Evolutionary conservation across 2,113 vertebrate species (phyloP).

Genomic region (Austrofundulus limnaeus): DNA sequence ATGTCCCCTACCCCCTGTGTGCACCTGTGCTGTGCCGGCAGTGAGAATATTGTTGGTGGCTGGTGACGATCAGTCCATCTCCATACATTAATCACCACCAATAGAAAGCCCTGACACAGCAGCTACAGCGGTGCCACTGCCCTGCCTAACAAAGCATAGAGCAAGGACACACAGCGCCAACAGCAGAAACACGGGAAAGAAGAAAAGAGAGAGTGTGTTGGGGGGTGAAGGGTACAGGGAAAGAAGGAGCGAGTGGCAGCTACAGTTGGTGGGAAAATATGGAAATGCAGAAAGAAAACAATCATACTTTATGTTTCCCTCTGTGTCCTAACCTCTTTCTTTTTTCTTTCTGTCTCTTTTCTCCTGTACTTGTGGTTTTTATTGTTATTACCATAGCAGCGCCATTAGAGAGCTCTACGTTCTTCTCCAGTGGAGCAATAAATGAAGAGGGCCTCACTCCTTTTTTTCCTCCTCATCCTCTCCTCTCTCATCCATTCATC

Average conservation of each 20-base stretch:
- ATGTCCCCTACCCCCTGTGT: constrained; percentile 51
- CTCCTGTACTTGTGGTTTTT: constrained; percentile 70
- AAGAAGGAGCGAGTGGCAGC: constrained; percentile 78
- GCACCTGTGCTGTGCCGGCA: constrained; percentile 82
- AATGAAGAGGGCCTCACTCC: constrained; percentile 93
- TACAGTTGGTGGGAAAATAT: constrained; percentile 44
- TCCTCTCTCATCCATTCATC: constrained; percentile 60
- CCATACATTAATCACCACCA: constrained; percentile 98
- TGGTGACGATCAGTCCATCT: constrained; percentile 94
- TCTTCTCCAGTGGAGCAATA: constrained; percentile 99
- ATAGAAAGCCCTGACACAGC: constrained; percentile 97
- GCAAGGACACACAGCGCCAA: constrained; percentile 97
- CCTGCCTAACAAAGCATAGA: constrained; percentile 99
- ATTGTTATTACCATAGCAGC: constrained; percentile 98
- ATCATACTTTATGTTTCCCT: constrained; percentile 61
- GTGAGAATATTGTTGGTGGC: constrained; percentile 90
- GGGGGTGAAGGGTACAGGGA: constrained; percentile 64
- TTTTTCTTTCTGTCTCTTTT: constrained; percentile 48
- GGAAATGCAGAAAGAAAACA: constrained; percentile 73
- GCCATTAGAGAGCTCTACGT: constrained; percentile 98
- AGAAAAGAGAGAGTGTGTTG: constrained; percentile 76
- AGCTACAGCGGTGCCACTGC: constrained; percentile 85
- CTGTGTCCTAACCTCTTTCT: constrained; percentile 66
- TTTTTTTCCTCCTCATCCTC: constrained; percentile 63
- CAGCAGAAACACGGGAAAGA: constrained; percentile 87